Conservation (phyloP, 1,140 invertebrate genomes). For the Vanessa atalanta region DNA sequence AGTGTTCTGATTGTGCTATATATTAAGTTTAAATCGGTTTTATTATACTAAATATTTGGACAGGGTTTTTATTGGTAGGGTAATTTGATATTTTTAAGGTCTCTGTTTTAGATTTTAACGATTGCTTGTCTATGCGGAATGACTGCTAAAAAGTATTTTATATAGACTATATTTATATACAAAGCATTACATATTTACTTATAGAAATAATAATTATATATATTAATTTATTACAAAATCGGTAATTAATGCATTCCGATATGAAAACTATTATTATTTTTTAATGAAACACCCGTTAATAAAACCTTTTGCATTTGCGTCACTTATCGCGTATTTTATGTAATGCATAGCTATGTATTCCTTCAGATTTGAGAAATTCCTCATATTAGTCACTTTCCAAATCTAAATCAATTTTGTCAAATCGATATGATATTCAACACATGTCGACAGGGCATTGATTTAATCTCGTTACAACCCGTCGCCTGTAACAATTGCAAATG, state of each 20-base stretch:
- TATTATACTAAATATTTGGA: conserved; percentile 79
- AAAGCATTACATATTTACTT: too few relatives aligned
- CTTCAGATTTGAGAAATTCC: neutral
- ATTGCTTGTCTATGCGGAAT: conserved; percentile 68
- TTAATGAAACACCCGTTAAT: too few relatives aligned
- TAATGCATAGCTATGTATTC: too few relatives aligned
- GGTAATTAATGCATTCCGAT: too few relatives aligned
- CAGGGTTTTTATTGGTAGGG: conserved; percentile 67
- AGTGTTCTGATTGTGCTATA: conserved; percentile 70
- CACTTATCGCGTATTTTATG: too few relatives aligned
- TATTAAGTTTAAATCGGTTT: conserved; percentile 76
- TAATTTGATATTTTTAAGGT: conserved; percentile 76
- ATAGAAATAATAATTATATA: too few relatives aligned
- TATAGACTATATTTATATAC: neutral
- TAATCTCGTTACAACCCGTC: conserved; percentile 33
- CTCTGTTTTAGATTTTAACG: conserved; percentile 65
- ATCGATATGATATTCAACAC: conserved; percentile 28
- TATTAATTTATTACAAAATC: too few relatives aligned
- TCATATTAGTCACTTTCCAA: neutral
- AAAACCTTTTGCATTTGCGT: too few relatives aligned
- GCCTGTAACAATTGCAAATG: conserved; percentile 34
- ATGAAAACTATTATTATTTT: too few relatives aligned
- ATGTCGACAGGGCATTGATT: conserved; percentile 27
- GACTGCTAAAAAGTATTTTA: conserved; percentile 41
- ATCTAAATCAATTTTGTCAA: conserved; percentile 1